Percentiles rank a stretch among this genome's conserved stretches.
Conservation (phyloP, 2,113 vertebrate species). For the Petromus typicus region DNA sequence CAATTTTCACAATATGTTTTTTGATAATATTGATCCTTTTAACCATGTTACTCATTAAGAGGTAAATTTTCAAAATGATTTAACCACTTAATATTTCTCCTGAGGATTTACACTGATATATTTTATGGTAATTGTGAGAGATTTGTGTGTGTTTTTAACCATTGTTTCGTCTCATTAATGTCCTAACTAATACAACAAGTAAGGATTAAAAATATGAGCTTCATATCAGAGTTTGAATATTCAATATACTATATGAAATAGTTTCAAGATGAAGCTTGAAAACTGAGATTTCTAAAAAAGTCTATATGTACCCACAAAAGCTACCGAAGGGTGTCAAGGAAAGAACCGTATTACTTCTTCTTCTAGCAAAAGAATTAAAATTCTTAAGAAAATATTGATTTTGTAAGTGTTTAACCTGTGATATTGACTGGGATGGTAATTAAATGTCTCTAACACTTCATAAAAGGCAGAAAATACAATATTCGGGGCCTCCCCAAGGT, state of each 20-base stretch:
- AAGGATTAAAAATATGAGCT: too few species aligned
- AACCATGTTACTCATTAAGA: neutral
- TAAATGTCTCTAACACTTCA: neutral
- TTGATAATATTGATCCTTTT: neutral
- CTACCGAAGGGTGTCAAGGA: neutral
- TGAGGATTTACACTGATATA: neutral
- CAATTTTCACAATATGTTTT: neutral
- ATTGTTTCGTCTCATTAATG: neutral
- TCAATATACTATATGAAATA: too few species aligned
- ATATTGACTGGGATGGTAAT: neutral
- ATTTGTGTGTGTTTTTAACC: neutral
- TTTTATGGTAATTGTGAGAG: neutral
- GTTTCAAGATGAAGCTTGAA: neutral
- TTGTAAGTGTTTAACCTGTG: neutral
- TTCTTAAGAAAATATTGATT: conserved; percentile 10
- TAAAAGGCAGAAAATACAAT: conserved; percentile 19
- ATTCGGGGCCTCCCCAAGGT: neutral
- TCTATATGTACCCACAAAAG: neutral
- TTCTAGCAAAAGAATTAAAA: neutral
- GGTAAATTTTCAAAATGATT: conserved; percentile 1
- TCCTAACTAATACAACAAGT: neutral
- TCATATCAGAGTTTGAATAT: too few species aligned
- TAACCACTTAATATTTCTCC: neutral
- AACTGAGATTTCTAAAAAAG: neutral
- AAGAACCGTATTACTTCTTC: neutral